phyloP scores from a whole-genome alignment of 2,888 invertebrate genomes.

The Alloplasta piceator region DNA sequence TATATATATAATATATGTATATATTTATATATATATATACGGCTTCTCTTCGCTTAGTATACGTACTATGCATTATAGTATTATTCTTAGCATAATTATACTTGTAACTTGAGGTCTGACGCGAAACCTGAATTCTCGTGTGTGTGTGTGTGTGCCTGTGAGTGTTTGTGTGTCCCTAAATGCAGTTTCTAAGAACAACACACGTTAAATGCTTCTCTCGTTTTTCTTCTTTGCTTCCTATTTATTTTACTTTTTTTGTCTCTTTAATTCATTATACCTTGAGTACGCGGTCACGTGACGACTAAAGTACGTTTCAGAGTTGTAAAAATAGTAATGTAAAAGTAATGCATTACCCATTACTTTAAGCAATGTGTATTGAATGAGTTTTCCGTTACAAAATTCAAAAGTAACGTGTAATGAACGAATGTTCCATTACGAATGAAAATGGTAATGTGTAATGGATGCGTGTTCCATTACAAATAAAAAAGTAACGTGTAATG shows the following conservation, averaged over 20 bases:
- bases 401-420: too few relatives aligned
- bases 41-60: constrained; percentile 70
- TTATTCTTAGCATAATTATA: constrained; percentile 75
- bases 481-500: too few relatives aligned
- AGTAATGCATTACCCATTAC: too few relatives aligned
- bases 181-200: neutral
- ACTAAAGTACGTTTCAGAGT: constrained; percentile 45
- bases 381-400: too few relatives aligned
- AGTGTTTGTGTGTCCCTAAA: constrained; percentile 16
- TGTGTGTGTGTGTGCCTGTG: constrained; percentile 26
- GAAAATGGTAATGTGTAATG: too few relatives aligned
- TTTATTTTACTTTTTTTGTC: constrained; percentile 3
- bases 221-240: neutral
- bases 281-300: constrained; percentile 55
- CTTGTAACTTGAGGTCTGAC: constrained; percentile 81
- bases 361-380: too few relatives aligned
- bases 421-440: too few relatives aligned
- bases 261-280: constrained; percentile 6
- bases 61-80: constrained; percentile 76
- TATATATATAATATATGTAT: constrained; percentile 62
- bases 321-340: too few relatives aligned
- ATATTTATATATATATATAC: constrained; percentile 72
- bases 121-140: constrained; percentile 79
- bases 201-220: constrained; percentile 27
- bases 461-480: too few relatives aligned